These are phyloP conservation scores for Alces alces DNA, from an alignment of 2,113 vertebrate genomes.

Conservation along the genomic window DNA sequence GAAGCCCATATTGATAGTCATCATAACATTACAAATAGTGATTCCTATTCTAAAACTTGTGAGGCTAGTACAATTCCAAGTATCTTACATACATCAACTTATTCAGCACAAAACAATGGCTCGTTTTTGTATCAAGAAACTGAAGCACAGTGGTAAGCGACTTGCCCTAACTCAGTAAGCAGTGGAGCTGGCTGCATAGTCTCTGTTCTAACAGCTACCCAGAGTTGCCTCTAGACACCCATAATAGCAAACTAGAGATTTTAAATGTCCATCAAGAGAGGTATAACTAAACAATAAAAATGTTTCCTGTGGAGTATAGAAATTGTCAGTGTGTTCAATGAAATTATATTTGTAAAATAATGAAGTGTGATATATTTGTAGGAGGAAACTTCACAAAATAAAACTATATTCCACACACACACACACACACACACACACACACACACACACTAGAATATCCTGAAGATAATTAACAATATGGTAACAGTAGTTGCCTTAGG, in stretches of 20 bases:
- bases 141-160: background rate
- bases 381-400: background rate
- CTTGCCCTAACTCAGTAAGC: background rate
- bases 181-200: background rate
- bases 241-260: background rate
- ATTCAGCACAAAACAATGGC: background rate
- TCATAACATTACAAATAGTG: background rate
- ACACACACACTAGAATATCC: background rate
- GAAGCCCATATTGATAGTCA: background rate
- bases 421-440: background rate
- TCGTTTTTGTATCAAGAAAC: background rate
- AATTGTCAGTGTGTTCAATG: background rate
- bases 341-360: background rate
- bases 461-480: background rate
- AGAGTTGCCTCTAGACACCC: background rate
- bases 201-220: background rate
- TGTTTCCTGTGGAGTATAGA: background rate
- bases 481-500: background rate
- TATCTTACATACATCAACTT: background rate
- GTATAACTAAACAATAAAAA: background rate
- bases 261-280: background rate
- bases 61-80: background rate
- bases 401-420: background rate
- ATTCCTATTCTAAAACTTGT: background rate
- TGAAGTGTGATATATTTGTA: background rate